phyloP scores from a whole-genome alignment of 1,140 invertebrate species.

The Calephelis nemesis region DNA sequence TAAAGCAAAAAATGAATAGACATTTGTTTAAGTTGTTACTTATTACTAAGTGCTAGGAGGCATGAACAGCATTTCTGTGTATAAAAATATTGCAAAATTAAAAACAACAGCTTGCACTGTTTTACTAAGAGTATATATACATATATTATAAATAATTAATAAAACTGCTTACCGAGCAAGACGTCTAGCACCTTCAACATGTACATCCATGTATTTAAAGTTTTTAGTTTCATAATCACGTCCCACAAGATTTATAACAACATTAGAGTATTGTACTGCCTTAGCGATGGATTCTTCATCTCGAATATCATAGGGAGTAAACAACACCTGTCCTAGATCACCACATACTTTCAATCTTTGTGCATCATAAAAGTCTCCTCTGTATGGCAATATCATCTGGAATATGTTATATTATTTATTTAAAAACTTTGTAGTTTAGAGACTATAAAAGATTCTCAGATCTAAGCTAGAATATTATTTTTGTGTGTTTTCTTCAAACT shows the following conservation, averaged over 20 bases:
- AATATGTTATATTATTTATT: slow-evolving; percentile 47
- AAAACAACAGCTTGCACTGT: background rate
- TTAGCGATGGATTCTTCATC: slow-evolving; percentile 95
- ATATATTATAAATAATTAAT: background rate
- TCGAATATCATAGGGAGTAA: slow-evolving; percentile 89
- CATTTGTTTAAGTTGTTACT: too few species aligned
- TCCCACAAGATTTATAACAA: slow-evolving; percentile 97
- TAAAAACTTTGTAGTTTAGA: too few species aligned
- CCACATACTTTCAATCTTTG: slow-evolving; percentile 90
- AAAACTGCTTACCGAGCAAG: slow-evolving; percentile 81
- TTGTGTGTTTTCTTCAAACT: too few species aligned
- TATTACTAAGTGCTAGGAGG: too few species aligned
- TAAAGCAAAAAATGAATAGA: too few species aligned
- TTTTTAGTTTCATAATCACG: slow-evolving; percentile 95
- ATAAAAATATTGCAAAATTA: background rate
- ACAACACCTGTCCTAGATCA: slow-evolving; percentile 98
- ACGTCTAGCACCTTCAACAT: slow-evolving; percentile 86
- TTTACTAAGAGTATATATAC: too few species aligned
- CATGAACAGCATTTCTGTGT: too few species aligned
- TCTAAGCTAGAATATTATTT: too few species aligned
- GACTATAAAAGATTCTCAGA: too few species aligned
- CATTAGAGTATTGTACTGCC: slow-evolving; percentile 96
- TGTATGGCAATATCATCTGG: slow-evolving; percentile 95
- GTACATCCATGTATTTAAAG: slow-evolving; percentile 90
- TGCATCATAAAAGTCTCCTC: slow-evolving; percentile 91